Percentiles rank a stretch among this genome's conserved stretches.
Conservation (phyloP, 2,113 vertebrate genomes). For the Pseudopodoces humilis region DNA sequence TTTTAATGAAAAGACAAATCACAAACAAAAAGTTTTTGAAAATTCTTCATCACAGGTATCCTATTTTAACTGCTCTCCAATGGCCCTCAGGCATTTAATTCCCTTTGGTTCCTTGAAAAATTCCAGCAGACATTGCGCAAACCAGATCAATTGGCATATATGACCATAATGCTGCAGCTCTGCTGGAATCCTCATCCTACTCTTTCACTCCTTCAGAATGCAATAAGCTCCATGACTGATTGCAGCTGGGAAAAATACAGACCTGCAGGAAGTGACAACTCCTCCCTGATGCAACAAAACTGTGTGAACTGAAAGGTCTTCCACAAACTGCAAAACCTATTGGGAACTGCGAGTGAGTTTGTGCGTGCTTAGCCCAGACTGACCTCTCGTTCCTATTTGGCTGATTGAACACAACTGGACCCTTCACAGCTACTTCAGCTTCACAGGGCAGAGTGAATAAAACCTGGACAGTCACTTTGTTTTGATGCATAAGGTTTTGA, state of each 20-base stretch:
- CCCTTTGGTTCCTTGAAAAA: neutral
- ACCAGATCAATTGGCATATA: neutral
- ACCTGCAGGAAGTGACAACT: neutral
- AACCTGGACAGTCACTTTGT: neutral
- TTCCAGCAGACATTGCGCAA: neutral
- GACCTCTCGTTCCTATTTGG: neutral
- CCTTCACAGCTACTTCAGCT: neutral
- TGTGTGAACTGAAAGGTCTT: neutral
- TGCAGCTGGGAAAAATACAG: neutral
- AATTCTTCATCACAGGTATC: neutral
- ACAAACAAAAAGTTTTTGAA: neutral
- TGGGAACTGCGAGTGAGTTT: neutral
- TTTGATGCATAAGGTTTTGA: neutral
- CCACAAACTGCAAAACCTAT: neutral
- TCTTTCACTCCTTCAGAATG: neutral
- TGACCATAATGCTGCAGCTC: neutral
- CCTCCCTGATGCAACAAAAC: neutral
- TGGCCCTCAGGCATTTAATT: neutral
- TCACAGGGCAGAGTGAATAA: neutral
- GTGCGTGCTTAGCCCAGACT: neutral
- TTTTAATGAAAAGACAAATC: neutral
- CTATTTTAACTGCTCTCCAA: neutral
- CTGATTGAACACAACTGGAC: neutral
- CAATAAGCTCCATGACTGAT: accelerated
- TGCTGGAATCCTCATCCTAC: neutral